Percentiles rank a stretch among this genome's conserved stretches.
phyloP scores from a whole-genome alignment of 2,888 invertebrate genomes.

The Pocota personata region DNA sequence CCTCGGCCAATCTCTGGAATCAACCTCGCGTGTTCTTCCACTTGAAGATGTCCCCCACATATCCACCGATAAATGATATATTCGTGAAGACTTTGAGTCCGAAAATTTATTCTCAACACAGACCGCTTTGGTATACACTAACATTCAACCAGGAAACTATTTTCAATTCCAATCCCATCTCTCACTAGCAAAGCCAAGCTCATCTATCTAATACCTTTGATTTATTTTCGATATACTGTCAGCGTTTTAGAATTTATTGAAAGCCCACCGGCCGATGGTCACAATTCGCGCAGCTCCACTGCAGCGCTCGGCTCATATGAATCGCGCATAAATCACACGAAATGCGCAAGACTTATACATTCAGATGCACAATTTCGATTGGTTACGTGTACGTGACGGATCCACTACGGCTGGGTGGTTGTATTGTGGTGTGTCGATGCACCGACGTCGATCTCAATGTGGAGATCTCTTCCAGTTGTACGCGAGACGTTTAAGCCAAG shows the following conservation, averaged over 20 bases:
- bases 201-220: conserved; percentile 67
- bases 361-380: conserved; percentile 72
- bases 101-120: conserved; percentile 36
- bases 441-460: conserved; percentile 35
- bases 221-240: conserved; percentile 72
- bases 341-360: conserved; percentile 66
- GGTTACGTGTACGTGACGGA: conserved; percentile 72
- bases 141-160: conserved; percentile 58
- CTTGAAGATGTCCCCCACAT: conserved; percentile 31
- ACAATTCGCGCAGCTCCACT: conserved; percentile 14
- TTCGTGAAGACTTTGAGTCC: not conserved
- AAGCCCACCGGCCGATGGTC: conserved; percentile 60
- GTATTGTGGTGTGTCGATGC: not conserved
- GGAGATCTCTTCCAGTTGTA: conserved; percentile 60
- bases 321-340: conserved; percentile 68
- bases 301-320: conserved; percentile 26
- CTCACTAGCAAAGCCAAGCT: conserved; percentile 35
- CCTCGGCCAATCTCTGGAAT: conserved; percentile 46
- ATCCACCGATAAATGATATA: conserved; percentile 6
- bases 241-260: conserved; percentile 66
- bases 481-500: conserved; percentile 1
- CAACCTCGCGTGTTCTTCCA: conserved; percentile 20
- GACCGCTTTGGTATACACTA: not conserved
- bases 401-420: conserved; percentile 50
- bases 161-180: conserved; percentile 63